Evolutionary conservation across 2,797 vertebrate species (phyloP).

Genomic region (Pogoniulus pusillus): DNA sequence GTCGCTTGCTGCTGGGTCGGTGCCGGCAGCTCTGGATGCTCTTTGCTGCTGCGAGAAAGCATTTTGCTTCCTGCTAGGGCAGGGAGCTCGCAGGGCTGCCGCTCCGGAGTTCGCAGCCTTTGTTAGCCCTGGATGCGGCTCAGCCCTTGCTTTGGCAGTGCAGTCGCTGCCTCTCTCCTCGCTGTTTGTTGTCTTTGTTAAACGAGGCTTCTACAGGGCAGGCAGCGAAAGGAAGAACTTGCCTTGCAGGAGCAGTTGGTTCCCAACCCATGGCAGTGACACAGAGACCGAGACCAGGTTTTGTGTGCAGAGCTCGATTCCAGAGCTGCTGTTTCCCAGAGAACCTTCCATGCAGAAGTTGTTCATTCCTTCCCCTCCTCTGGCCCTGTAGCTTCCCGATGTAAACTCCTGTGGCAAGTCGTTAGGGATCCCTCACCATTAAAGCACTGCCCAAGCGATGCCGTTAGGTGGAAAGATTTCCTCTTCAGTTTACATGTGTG

Average conservation of each 20-base stretch:
- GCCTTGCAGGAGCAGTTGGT: constrained; percentile 9
- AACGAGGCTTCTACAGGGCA: neutral
- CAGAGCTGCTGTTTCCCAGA: constrained; percentile 15
- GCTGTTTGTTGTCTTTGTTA: neutral
- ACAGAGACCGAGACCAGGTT: neutral
- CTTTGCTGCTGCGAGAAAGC: constrained; percentile 3
- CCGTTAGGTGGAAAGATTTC: neutral
- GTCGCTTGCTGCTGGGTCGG: neutral
- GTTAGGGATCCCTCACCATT: neutral
- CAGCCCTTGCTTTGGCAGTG: neutral
- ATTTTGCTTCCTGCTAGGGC: constrained; percentile 30
- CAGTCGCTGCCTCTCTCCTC: neutral
- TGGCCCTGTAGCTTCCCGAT: neutral
- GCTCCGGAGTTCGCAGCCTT: constrained; percentile 14
- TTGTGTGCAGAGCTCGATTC: neutral
- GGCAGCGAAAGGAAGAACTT: neutral
- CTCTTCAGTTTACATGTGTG: neutral
- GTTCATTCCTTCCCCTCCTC: neutral
- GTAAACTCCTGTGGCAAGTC: neutral
- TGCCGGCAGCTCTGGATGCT: constrained; percentile 7
- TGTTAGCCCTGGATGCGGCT: neutral
- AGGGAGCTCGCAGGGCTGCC: neutral
- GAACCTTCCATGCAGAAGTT: constrained; percentile 20
- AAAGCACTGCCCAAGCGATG: neutral
- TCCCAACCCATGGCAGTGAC: constrained; percentile 18